Base-by-base conservation (phyloP, 2,797 vertebrate species). In the Gallirallus australis region DNA sequence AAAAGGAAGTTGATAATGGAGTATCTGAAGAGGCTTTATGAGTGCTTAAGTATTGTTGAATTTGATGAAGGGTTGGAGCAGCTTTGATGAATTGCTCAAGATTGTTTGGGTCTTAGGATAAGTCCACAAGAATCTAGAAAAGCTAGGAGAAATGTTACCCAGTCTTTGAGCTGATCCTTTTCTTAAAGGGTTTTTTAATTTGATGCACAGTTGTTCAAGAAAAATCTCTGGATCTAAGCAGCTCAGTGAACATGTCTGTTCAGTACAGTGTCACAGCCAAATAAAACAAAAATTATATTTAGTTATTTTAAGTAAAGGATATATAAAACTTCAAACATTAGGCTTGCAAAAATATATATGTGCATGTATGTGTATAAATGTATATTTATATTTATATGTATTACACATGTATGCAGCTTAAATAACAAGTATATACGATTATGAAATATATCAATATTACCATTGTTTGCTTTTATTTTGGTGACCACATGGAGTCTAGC, bases 171-270 rank as follows among this genome's bases (percentile, higher is more conserved):
- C 0, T 73, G 59, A 88, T 92, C 48, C 31, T 66, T 52, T 79
- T 90, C 39, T 72, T 82, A 76, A 82, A 80, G 48, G 25, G 4
- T 35, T 94, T 91, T 93, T 95, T 60, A 64, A 73, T 9, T 86
- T 12, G 90, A 63, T 54, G 5, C 13, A 40, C 17, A 85, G 8
- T 39, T 72, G 21, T 68, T 95, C n/a, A 82, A 56, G 73, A 89
- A 73, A 94, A 90, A 75, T 79, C 69, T 84, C 70, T 60, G 86
- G 23, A 65, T 78, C 35, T 91, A 57, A 91, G 52, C 40, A 93
- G 52, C 30, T 93, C 85, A 86, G 9, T 54, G 37, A 69, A 82
- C 33, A 63, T 1, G 4, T 61, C 12, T 68, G 56, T 65, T 93
- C 66, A 75, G 33, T 78, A 66, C 15, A 77, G 7, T 72, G 47